Conservation (phyloP, 2,888 invertebrate genomes). For the Phrixothrix hirtus region DNA sequence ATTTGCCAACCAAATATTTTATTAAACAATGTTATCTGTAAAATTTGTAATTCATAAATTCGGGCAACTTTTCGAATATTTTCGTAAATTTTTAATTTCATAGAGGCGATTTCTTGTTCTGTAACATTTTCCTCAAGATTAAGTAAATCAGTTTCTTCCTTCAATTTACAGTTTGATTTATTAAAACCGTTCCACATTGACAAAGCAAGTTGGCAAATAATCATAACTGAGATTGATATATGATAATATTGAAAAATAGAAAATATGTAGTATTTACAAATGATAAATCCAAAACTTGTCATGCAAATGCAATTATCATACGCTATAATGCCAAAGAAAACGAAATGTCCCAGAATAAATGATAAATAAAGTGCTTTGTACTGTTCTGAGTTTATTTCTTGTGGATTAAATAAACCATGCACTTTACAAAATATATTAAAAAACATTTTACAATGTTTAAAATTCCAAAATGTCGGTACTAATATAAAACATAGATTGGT, state of each 20-base stretch:
- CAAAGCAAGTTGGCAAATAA: not conserved
- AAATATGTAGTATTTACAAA: constrained; percentile 2
- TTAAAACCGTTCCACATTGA: not conserved
- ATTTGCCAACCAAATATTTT: constrained; percentile 15
- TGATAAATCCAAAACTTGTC: not conserved
- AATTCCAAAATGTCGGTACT: not conserved
- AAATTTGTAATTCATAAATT: not conserved
- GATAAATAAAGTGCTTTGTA: not conserved
- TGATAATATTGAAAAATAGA: constrained; percentile 2
- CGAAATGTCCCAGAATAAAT: not conserved
- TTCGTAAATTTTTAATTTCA: not conserved
- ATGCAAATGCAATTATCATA: constrained; percentile 4
- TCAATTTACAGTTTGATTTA: no score
- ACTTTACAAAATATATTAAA: not conserved
- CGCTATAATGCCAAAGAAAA: not conserved
- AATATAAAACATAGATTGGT: not conserved
- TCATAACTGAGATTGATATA: not conserved
- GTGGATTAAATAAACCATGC: not conserved
- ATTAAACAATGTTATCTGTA: not conserved
- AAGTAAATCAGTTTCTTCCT: no score
- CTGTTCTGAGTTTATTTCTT: not conserved
- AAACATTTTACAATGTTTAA: not conserved
- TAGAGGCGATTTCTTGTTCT: no score
- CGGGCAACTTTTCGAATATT: not conserved
- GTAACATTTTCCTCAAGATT: no score